Base-by-base conservation (phyloP, 2,888 invertebrate genomes). In the Trichogramma dendrolimi region DNA sequence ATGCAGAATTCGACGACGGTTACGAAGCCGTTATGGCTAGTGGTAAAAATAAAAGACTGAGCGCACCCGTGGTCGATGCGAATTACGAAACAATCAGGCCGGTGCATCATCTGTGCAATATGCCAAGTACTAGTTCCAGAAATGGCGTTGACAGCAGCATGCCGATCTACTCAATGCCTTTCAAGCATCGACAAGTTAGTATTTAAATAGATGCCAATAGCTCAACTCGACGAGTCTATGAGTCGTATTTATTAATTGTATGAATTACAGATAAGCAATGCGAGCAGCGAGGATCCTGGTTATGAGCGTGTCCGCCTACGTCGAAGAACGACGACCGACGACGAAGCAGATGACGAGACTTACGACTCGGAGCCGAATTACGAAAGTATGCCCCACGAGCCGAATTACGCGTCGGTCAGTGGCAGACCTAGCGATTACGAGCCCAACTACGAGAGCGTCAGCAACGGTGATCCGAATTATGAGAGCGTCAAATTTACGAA, bases 401-500 rank as follows among this genome's bases (percentile, higher is more conserved):
- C 84, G 0, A 80, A 84, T 63, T 87, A 87, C 73, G 85, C 82
- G 0, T 87, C 87, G 0, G 78, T 80, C 2, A 50, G 47, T 27
- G 79, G 77, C 3, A 79, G 78, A 4, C 88, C 87, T 67, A 90
- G 90, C 72, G 91, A 91, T 75, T 87, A 87, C 0, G 91, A 88
- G 74, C 84, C 86, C 0, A 88, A 88, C 74, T 88, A 88, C 70
- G 88, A 88, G 71, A 86, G 86, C 1, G 87, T 88, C 0, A 82
- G 82, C 58, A 85, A 86, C 55, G 83, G 83, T 11, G 88, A 91
- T 81, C 90, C 91, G 0, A 91, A 91, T 75, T 92, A 92, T 72
- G 91, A 92, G 75, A 91, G 90, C 67, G 90, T 92, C 0, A 88
- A 88, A 68, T 90, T 90, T 78, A 83, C 87, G 71, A 87, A 86